Base-by-base conservation (phyloP, 2,113 vertebrate species). In the Nycticebus coucang region DNA sequence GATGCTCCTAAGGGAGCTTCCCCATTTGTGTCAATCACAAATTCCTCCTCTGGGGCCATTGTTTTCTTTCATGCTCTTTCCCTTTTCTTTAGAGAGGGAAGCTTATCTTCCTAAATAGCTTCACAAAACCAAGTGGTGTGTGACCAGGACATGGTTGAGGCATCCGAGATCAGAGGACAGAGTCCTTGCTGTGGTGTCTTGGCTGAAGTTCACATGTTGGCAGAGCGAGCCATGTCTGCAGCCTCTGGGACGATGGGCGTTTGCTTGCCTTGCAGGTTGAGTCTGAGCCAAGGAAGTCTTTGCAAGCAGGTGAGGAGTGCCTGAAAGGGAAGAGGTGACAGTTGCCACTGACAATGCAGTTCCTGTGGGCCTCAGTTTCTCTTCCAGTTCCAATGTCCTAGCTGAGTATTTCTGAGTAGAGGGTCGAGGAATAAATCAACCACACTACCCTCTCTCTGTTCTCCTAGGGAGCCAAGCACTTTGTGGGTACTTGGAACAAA, bases 261-360 rank as follows among this genome's bases (percentile, higher is more conserved):
- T 37, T 78, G 3, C 53, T 85, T 66, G 83, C 33, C 50, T 82
- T 17, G 11, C 66, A 7, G 79, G 41, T 28, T 13, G 0, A 45
- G 0, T 69, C 96, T 75, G 80, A 86, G 26, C 60, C 41, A 19
- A 55, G 60, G 35, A 71, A 68, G 82, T 22, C 37, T 87, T 93
- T 78, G 78, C 28, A 80, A 95, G 74, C 35, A 90, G 77, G 3
- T 18, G 68, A 10, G 10, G 0, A 5, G n/a, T 13, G 13, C 96
- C 98, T 98, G 97, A 80, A 98, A 98, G 66, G 72, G 78, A 97
- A 97, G 96, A 98, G 93, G 97, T 66, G 97, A 97, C 0, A 97
- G 78, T 84, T 77, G 62, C 71, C 35, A 66, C 21, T 97, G 71
- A 98, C 72, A 77, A 80, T 1, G 3, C 41, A 12, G 28, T 50